phyloP scores from a whole-genome alignment of 1,140 invertebrate species.

The Saccostrea glomerata region DNA sequence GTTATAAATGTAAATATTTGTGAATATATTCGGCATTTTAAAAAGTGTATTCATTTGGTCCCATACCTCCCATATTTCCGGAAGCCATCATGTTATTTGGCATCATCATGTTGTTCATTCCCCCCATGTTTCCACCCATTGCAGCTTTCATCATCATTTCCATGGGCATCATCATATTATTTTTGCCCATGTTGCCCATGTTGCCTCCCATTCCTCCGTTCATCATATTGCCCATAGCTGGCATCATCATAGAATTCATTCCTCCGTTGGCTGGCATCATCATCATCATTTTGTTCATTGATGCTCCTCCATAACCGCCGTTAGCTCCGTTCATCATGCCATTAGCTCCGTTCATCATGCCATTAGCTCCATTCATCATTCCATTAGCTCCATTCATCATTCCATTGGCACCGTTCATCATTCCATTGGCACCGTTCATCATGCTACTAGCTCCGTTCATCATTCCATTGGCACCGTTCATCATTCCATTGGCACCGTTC shows the following conservation, averaged over 20 bases:
- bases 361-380: neutral
- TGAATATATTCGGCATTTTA: no score
- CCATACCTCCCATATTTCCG: neutral
- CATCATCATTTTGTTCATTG: no score
- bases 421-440: neutral
- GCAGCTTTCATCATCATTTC: neutral
- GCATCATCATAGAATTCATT: neutral
- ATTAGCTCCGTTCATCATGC: neutral
- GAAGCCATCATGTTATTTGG: neutral
- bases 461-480: neutral
- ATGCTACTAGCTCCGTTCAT: neutral
- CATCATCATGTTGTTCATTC: neutral
- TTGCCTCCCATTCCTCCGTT: neutral
- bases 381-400: neutral
- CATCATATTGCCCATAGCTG: neutral
- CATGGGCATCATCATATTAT: neutral
- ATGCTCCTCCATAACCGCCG: neutral
- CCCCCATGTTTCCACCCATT: neutral
- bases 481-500: neutral
- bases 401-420: no score
- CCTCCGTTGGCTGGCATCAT: neutral
- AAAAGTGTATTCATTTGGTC: neutral
- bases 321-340: neutral
- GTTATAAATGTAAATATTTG: no score
- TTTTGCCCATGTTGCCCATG: neutral